Evolutionary conservation across 64 coral and sea anemone genomes (phyloP).

Genomic region (Acropora yongei): DNA sequence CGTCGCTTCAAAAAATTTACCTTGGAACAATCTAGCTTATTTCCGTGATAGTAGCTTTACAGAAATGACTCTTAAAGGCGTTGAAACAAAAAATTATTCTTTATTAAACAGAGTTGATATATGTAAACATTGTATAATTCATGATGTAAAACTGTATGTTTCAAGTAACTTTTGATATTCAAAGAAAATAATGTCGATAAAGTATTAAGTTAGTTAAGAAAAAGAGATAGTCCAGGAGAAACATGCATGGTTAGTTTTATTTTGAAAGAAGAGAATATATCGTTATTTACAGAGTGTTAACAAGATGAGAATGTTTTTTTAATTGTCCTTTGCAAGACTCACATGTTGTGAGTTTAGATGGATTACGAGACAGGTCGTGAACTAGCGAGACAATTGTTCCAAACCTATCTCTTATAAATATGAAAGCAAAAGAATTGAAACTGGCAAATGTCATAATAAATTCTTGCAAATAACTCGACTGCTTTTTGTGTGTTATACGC

Average conservation of each 20-base stretch:
- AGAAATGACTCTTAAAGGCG: no score
- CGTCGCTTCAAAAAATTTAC: no score
- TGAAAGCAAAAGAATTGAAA: background rate
- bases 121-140: constrained; percentile 8
- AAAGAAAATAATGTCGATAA: constrained; percentile 16
- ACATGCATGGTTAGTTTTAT: constrained; percentile 13
- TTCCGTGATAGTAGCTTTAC: no score
- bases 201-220: background rate
- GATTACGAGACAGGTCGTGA: constrained; percentile 22
- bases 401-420: background rate
- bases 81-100: background rate
- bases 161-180: constrained; percentile 59
- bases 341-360: background rate
- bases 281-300: constrained; percentile 29
- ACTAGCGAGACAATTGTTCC: constrained; percentile 20
- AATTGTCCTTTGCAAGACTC: background rate
- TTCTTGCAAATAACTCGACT: background rate
- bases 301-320: background rate
- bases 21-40: no score
- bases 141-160: constrained; percentile 5
- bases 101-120: constrained; percentile 36
- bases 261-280: constrained; percentile 35
- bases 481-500: background rate
- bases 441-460: background rate
- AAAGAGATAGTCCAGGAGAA: background rate